Conservation (phyloP, 2,797 vertebrate genomes). For the Brachyrhaphis roseni region DNA sequence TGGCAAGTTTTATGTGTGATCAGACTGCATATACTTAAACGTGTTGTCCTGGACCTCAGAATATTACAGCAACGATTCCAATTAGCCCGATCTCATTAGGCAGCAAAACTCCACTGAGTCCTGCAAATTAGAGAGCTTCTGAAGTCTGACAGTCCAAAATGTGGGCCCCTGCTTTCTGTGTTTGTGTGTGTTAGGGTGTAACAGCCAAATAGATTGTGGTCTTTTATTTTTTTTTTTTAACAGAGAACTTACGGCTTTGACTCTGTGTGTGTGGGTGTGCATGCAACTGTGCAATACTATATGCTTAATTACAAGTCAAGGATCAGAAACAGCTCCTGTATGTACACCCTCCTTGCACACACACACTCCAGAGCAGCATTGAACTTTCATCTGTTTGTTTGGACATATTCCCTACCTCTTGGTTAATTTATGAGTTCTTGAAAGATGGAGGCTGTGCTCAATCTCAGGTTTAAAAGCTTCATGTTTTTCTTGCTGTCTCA, state of each 20-base stretch:
- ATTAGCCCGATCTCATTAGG: slow-evolving; percentile 87
- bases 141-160: slow-evolving; percentile 75
- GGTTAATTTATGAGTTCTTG: slow-evolving; percentile 79
- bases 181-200: slow-evolving; percentile 20
- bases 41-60: slow-evolving; percentile 78
- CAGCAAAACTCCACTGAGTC: slow-evolving; percentile 75
- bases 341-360: slow-evolving; percentile 45
- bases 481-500: slow-evolving; percentile 63
- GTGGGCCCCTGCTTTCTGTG: slow-evolving; percentile 46
- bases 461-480: slow-evolving; percentile 68
- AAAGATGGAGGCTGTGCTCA: slow-evolving; percentile 62
- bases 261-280: slow-evolving; percentile 19
- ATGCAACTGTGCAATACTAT: slow-evolving; percentile 59
- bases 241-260: slow-evolving; percentile 52
- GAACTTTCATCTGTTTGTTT: slow-evolving; percentile 80
- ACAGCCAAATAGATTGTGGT: slow-evolving; percentile 56
- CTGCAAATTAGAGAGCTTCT: slow-evolving; percentile 77
- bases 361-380: slow-evolving; percentile 44
- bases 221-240: slow-evolving; percentile 51
- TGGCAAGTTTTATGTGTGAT: slow-evolving; percentile 81
- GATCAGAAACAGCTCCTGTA: slow-evolving; percentile 65
- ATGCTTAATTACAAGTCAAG: slow-evolving; percentile 79
- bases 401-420: slow-evolving; percentile 70
- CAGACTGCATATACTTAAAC: slow-evolving; percentile 78
- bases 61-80: slow-evolving; percentile 86